Conservation (phyloP, 1,140 invertebrate species). For the Penaeus vannamei region DNA sequence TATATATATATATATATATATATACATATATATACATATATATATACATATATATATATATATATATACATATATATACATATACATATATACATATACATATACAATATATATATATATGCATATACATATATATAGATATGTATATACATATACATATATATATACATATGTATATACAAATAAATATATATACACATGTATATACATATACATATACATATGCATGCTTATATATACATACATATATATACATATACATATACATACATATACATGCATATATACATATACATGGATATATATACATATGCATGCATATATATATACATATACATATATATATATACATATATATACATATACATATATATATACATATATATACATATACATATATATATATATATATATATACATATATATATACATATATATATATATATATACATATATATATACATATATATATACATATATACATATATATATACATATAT, state of each 20-base stretch:
- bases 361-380: background rate
- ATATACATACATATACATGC: background rate
- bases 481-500: slow-evolving; percentile 2
- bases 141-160: too few relatives aligned
- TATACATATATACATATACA: too few relatives aligned
- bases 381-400: background rate
- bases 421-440: slow-evolving; percentile 5
- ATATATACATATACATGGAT: background rate
- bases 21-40: too few relatives aligned
- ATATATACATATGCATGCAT: background rate
- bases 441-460: background rate
- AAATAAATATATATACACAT: too few relatives aligned
- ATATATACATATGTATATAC: too few relatives aligned
- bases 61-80: too few relatives aligned
- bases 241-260: slow-evolving; percentile 38
- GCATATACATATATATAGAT: too few relatives aligned
- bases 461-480: background rate
- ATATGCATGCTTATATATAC: background rate
- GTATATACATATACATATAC: too few relatives aligned
- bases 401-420: slow-evolving; percentile 15
- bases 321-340: slow-evolving; percentile 2
- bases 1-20: too few relatives aligned
- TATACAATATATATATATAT: too few relatives aligned
- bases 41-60: too few relatives aligned
- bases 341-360: slow-evolving; percentile 13